phyloP scores from a whole-genome alignment of 2,797 vertebrate genomes.

The Pachyuromys duprasi region DNA sequence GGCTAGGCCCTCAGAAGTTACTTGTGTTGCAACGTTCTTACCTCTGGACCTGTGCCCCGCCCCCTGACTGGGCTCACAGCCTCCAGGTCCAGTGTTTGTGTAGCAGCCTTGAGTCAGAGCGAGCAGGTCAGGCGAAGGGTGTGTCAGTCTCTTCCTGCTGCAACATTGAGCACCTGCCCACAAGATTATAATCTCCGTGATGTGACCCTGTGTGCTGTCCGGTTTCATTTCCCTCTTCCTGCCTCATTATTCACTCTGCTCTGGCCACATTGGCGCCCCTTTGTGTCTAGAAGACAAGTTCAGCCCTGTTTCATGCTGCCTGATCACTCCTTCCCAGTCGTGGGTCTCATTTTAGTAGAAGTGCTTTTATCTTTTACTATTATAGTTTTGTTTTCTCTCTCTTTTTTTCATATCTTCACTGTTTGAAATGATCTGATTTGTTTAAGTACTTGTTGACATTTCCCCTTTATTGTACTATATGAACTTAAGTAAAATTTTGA shows the following conservation, averaged over 20 bases:
- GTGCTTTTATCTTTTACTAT: background rate
- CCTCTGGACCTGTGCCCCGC: background rate
- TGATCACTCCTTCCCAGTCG: slow-evolving; percentile 1
- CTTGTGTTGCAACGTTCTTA: slow-evolving; percentile 19
- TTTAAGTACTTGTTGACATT: slow-evolving; percentile 49
- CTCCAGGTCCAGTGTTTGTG: slow-evolving; percentile 21
- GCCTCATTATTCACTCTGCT: slow-evolving; percentile 24
- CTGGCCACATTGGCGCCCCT: background rate
- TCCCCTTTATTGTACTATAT: slow-evolving; percentile 4
- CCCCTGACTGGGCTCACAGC: slow-evolving; percentile 41
- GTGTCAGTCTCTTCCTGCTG: background rate
- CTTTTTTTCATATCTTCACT: background rate
- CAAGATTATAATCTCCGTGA: background rate
- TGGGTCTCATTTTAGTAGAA: slow-evolving; percentile 29
- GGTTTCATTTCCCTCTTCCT: slow-evolving; percentile 50
- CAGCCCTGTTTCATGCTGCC: slow-evolving; percentile 55
- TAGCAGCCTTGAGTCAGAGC: background rate
- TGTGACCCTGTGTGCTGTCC: slow-evolving; percentile 26
- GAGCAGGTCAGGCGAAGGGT: slow-evolving; percentile 34
- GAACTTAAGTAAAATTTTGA: slow-evolving; percentile 48
- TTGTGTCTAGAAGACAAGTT: slow-evolving; percentile 31
- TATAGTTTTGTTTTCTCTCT: background rate
- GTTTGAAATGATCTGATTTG: slow-evolving; percentile 59
- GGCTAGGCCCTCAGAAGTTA: slow-evolving; percentile 1
- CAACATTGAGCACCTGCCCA: background rate